Evolutionary conservation across 2,797 vertebrate species (phyloP).

Genomic region (Heliangelus exortis): DNA sequence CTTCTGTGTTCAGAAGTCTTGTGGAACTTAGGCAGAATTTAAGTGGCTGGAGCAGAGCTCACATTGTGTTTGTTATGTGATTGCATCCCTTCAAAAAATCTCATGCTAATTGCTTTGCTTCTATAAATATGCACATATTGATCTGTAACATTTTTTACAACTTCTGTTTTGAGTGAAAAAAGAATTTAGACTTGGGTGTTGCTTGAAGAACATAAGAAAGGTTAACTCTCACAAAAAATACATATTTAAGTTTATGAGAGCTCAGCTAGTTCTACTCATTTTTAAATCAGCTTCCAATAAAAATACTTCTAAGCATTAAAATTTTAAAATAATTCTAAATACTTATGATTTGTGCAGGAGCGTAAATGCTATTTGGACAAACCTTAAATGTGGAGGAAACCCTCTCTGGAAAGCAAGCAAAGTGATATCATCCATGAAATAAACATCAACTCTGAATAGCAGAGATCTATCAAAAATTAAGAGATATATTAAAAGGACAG

Average conservation of each 20-base stretch:
- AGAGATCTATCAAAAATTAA: neutral
- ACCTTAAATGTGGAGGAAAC: constrained; percentile 18
- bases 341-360: constrained; percentile 12
- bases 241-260: neutral
- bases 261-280: neutral
- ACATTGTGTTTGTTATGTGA: neutral
- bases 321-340: constrained; percentile 8
- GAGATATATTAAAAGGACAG: neutral
- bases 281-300: neutral
- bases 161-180: neutral
- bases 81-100: neutral
- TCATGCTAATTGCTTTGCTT: neutral
- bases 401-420: constrained; percentile 4
- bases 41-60: neutral
- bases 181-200: neutral
- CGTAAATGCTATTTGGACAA: constrained; percentile 1
- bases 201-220: neutral
- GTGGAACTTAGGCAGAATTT: neutral
- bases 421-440: constrained; percentile 17
- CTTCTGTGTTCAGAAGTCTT: neutral
- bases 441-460: neutral
- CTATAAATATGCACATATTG: neutral
- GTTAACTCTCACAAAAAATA: neutral
- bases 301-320: constrained; percentile 1
- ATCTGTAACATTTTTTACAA: neutral